Conservation (phyloP, 2,113 vertebrate genomes). For the Sciurus niger region DNA sequence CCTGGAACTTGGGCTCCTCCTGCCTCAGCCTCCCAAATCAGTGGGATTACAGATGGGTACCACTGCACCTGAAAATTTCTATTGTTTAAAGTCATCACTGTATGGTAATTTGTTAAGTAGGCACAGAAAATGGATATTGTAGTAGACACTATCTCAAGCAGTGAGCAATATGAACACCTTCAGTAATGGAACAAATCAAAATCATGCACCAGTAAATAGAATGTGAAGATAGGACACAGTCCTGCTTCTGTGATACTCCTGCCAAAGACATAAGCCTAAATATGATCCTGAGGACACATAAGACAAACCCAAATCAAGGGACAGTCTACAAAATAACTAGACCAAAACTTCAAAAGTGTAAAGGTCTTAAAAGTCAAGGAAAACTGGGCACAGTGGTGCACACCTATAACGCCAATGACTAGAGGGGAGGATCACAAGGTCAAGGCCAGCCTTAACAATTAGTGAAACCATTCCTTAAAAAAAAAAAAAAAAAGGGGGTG, state of each 20-base stretch:
- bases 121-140: background rate
- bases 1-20: too few relatives aligned
- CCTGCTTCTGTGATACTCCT: background rate
- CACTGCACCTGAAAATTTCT: background rate
- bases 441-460: too few relatives aligned
- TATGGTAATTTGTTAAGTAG: background rate
- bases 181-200: slow-evolving; percentile 5
- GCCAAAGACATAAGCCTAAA: background rate
- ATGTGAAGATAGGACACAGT: background rate
- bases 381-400: background rate
- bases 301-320: background rate
- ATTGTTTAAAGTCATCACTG: background rate
- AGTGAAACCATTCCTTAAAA: too few relatives aligned
- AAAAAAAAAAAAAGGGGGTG: too few relatives aligned
- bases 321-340: background rate
- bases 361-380: background rate
- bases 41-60: too few relatives aligned
- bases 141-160: background rate
- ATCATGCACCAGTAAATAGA: background rate
- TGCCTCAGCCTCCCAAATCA: too few relatives aligned
- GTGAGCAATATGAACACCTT: background rate
- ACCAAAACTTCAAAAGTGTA: slow-evolving; percentile 10
- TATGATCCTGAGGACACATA: background rate
- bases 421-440: too few relatives aligned
- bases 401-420: too few relatives aligned